Base-by-base conservation (phyloP, 2,797 vertebrate species). In the Tenualosa ilisha region DNA sequence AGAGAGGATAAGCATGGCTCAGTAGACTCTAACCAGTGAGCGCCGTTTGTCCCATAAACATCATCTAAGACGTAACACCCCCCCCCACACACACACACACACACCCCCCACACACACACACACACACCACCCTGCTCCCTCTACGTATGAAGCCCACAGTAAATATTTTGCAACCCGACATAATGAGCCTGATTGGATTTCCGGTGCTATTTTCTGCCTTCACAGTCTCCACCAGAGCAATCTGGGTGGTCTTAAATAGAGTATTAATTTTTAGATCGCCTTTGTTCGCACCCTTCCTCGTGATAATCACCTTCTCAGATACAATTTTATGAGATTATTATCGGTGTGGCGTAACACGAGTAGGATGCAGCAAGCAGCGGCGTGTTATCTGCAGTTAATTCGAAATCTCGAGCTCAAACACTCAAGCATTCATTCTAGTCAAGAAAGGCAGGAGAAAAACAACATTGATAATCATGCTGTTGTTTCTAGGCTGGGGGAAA, bases 151-250 rank as follows among this genome's bases (percentile, higher is more conserved):
- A 46, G 40, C 72, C 8, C 72, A 79, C 72, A 79, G 72, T 79
- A 79, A 79, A 79, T 46, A 79, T 79, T 79, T 79, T 79, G 72
- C 40, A 22, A 2, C 40, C 6, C 12, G 20, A 43, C 22, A 79
- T 79, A 79, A 79, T 79, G 72, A 79, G 72, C 37, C 72, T 46
- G 72, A 79, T 79, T 46, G 72, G 37, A 79, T 79, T 79, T 46
- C 72, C 40, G 37, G 37, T 79, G 72, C 72, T 43, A 79, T 79
- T 79, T 79, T 75, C 68, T 75, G 68, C 68, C 37, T 75, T 79
- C 72, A 72, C 26, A 37, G 26, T 13, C 65, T 72, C 65, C 17
- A 6, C 72, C 37, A 79, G 17, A 46, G 17, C 72, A 79, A 79
- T 79, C 37, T 46, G 72, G 37, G 37, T 79, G 72, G 72, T 40